Evolutionary conservation across 2,888 invertebrate species (phyloP).

Genomic region (Drosophila leonis): DNA sequence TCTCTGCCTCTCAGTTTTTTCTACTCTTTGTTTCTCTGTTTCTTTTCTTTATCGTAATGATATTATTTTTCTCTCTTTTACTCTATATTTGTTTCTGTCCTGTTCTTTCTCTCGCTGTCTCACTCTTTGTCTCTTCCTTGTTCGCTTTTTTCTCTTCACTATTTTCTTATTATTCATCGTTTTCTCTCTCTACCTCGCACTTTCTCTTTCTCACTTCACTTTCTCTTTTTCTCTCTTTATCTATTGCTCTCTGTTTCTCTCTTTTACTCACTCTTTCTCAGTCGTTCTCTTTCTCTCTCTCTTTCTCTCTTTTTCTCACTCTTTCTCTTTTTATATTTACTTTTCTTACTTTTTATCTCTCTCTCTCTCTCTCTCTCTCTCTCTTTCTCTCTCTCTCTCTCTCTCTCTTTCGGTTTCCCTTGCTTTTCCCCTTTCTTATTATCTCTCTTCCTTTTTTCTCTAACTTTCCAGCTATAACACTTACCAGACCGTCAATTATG

Average conservation of each 20-base stretch:
- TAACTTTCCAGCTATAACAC: conserved; percentile 81
- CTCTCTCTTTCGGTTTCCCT: neutral
- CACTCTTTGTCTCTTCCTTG: too few relatives aligned
- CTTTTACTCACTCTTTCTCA: neutral
- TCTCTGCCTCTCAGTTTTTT: too few relatives aligned
- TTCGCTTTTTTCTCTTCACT: too few relatives aligned
- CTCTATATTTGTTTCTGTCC: too few relatives aligned
- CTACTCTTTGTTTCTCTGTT: too few relatives aligned
- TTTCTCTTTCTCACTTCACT: neutral
- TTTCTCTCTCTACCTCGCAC: too few relatives aligned
- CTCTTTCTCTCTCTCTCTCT: neutral
- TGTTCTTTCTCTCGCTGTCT: too few relatives aligned
- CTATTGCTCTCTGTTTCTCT: neutral
- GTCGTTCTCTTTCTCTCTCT: neutral
- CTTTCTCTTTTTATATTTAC: too few relatives aligned
- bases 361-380: neutral
- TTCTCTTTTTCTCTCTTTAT: neutral
- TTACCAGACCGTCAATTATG: conserved; percentile 86
- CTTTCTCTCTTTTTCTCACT: neutral
- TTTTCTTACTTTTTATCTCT: neutral
- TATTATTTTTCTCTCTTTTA: neutral
- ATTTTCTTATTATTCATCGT: too few relatives aligned
- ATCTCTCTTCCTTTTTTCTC: conserved; percentile 1
- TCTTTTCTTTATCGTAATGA: too few relatives aligned
- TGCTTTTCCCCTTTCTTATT: neutral